Conservation (phyloP, 2,888 invertebrate species). For the Selenia dentaria region DNA sequence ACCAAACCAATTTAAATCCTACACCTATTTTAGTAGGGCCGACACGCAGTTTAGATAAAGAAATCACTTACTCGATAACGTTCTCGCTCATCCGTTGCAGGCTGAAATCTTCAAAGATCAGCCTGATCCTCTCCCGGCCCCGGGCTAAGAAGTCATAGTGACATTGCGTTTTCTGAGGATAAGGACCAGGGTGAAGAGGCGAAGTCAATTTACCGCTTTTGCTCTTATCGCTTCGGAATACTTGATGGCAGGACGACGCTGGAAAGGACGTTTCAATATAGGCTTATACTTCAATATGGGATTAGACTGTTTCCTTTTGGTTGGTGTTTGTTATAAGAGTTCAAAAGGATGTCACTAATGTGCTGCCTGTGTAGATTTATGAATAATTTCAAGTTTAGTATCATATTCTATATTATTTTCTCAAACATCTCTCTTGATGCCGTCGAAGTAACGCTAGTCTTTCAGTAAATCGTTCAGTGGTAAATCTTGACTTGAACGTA, state of each 20-base stretch:
- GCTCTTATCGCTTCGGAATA: slow-evolving; percentile 90
- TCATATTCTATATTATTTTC: no score
- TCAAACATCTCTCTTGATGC: no score
- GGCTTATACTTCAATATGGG: slow-evolving; percentile 18
- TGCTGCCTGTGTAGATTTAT: no score
- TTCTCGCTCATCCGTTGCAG: slow-evolving; percentile 87
- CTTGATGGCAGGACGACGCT: slow-evolving; percentile 91
- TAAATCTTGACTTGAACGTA: no score
- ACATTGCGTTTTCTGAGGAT: slow-evolving; percentile 92
- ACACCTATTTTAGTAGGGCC: slow-evolving; percentile 10
- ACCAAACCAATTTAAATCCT: no score
- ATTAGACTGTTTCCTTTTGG: slow-evolving; percentile 30
- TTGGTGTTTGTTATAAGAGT: slow-evolving; percentile 11
- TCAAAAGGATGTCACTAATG: no score
- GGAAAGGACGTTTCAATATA: slow-evolving; percentile 45
- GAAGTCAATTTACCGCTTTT: slow-evolving; percentile 94
- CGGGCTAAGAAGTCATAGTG: slow-evolving; percentile 95
- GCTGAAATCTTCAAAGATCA: slow-evolving; percentile 93
- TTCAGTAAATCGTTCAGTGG: no score
- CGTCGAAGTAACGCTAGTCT: no score
- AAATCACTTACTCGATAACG: slow-evolving; percentile 85
- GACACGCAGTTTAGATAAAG: slow-evolving; percentile 5
- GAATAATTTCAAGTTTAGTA: no score
- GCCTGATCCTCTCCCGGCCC: slow-evolving; percentile 92
- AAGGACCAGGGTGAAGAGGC: slow-evolving; percentile 92